phyloP scores from a whole-genome alignment of 2,888 invertebrate species.

The Acrocera orbiculus region DNA sequence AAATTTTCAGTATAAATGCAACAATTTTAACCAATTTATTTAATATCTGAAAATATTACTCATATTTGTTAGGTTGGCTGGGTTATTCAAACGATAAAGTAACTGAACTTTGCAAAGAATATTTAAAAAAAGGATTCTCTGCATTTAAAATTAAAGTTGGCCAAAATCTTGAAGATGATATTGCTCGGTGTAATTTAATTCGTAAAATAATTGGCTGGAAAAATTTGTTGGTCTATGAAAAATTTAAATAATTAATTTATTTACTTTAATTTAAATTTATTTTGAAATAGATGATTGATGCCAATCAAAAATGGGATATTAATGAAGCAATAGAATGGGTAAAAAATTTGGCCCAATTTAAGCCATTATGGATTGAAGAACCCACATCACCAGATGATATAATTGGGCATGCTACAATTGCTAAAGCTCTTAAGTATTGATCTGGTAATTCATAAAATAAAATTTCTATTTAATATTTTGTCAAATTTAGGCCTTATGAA shows the following conservation, averaged over 20 bases:
- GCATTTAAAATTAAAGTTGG: conserved; percentile 89
- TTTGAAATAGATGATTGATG: conserved; percentile 55
- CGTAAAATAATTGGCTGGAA: conserved; percentile 60
- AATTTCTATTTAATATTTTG: background rate
- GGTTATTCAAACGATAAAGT: conserved; percentile 69
- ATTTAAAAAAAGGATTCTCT: conserved; percentile 55
- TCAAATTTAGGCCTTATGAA: conserved; percentile 38
- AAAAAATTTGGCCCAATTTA: conserved; percentile 52
- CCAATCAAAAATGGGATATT: conserved; percentile 81
- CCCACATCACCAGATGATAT: conserved; percentile 86
- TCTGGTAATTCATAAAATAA: conserved; percentile 3
- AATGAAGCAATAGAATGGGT: conserved; percentile 74
- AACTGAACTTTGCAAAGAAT: conserved; percentile 48
- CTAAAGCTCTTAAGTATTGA: conserved; percentile 46
- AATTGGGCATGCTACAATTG: conserved; percentile 66
- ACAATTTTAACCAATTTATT: background rate
- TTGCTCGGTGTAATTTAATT: conserved; percentile 50
- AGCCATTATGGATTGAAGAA: conserved; percentile 80
- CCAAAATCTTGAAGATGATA: conserved; percentile 55
- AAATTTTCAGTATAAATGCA: background rate
- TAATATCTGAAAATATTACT: too few species aligned
- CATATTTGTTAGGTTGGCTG: conserved; percentile 64
- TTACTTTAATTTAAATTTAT: too few species aligned
- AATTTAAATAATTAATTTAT: background rate
- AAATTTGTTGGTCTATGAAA: conserved; percentile 47